Evolutionary conservation across 2,888 invertebrate genomes (phyloP).

Genomic region (Lydus trimaculatus): DNA sequence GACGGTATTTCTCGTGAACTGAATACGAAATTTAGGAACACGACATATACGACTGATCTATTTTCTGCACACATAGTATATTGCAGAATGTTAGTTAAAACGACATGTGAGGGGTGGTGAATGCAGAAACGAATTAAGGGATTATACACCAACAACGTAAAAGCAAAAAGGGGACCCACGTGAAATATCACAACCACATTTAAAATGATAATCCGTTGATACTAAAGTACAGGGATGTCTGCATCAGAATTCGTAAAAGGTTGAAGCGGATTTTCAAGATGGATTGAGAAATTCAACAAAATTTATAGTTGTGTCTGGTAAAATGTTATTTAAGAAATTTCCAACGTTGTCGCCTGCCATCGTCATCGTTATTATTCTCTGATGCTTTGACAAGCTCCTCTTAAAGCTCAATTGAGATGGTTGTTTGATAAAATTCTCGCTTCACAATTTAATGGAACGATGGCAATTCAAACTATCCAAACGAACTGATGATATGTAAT

Average conservation of each 20-base stretch:
- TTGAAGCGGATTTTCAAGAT: conserved; percentile 1
- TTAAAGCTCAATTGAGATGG: not conserved
- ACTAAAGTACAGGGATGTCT: conserved; percentile 7
- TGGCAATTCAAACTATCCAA: not conserved
- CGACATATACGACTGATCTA: not conserved
- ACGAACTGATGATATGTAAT: not conserved
- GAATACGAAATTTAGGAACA: not conserved
- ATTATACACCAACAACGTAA: not conserved
- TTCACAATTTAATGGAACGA: not conserved
- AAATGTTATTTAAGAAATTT: conserved; percentile 4
- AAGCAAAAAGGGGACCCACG: conserved; percentile 7
- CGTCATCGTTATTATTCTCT: not conserved
- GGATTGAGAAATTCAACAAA: not conserved
- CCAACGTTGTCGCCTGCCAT: not conserved
- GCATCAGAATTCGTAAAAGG: conserved; percentile 8
- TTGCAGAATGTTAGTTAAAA: conserved; percentile 1
- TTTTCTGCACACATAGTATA: not conserved
- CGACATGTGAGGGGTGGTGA: not conserved
- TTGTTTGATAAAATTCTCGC: not conserved
- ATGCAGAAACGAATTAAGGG: not conserved
- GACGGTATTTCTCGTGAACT: not conserved
- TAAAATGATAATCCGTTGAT: conserved; percentile 11
- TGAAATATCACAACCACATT: conserved; percentile 9
- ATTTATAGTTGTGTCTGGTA: not conserved
- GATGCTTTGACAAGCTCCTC: not conserved